phyloP scores from a whole-genome alignment of 92 coral and sea anemone genomes.

The Nematostella vectensis region DNA sequence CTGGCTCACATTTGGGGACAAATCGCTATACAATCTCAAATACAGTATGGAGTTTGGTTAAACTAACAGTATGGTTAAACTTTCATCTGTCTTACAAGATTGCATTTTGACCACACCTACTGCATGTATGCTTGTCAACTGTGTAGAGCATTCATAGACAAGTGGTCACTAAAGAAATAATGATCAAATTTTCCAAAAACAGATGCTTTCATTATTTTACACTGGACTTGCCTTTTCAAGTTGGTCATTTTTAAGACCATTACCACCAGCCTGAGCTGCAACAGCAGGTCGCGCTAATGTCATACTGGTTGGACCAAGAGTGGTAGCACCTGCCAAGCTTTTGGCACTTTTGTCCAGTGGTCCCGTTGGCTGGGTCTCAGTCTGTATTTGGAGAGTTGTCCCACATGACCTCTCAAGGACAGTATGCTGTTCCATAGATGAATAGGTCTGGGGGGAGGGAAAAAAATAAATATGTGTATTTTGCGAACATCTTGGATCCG shows the following conservation, averaged over 20 bases:
- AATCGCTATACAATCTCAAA: too few relatives aligned
- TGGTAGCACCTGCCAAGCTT: conserved; percentile 29
- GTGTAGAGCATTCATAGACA: too few relatives aligned
- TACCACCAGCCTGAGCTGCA: conserved; percentile 24
- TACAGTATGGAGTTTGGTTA: too few relatives aligned
- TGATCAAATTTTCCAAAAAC: too few relatives aligned
- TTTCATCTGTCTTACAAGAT: too few relatives aligned
- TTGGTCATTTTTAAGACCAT: conserved; percentile 18
- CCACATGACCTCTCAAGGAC: conserved; percentile 62
- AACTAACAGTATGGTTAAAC: too few relatives aligned
- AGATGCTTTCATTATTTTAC: too few relatives aligned
- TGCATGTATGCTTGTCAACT: too few relatives aligned
- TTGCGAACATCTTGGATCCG: too few relatives aligned
- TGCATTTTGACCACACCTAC: too few relatives aligned
- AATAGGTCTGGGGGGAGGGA: conserved; percentile 26
- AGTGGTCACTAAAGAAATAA: too few relatives aligned
- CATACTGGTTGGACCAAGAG: conserved; percentile 72
- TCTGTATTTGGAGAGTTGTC: conserved; percentile 55
- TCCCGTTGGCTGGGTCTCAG: conserved; percentile 33
- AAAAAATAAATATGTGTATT: neutral
- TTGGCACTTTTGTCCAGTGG: conserved; percentile 55
- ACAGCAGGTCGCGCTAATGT: conserved; percentile 68
- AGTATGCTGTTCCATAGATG: conserved; percentile 64
- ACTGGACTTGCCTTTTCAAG: neutral
- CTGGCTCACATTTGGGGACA: too few relatives aligned